Percentiles rank a stretch among this genome's conserved stretches.
phyloP scores from a whole-genome alignment of 2,888 invertebrate species.

The Caenorhabditis sp. region DNA sequence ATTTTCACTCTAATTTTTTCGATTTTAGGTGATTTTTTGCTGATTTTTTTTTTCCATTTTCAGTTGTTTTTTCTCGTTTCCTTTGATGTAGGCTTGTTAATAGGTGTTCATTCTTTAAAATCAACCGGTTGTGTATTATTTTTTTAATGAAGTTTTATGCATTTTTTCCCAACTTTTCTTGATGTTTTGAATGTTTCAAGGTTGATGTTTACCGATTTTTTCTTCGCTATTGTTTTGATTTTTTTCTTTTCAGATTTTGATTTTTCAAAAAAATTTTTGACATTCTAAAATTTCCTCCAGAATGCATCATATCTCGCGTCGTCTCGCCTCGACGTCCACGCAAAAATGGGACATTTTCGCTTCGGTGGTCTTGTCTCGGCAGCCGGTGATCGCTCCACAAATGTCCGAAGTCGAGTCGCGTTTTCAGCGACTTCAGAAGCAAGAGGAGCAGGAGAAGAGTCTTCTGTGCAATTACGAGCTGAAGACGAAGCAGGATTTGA shows the following conservation, averaged over 20 bases:
- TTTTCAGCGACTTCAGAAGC: conserved; percentile 61
- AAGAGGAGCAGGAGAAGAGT: conserved; percentile 75
- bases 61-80: background rate
- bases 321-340: background rate
- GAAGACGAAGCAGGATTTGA: conserved; percentile 77
- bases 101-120: background rate
- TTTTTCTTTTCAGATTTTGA: background rate
- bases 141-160: background rate
- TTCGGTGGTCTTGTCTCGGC: conserved; percentile 76
- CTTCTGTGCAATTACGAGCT: conserved; percentile 79
- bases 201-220: background rate
- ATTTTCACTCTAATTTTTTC: too few relatives aligned
- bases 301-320: conserved; percentile 7
- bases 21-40: background rate
- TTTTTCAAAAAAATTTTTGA: too few relatives aligned
- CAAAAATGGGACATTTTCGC: conserved; percentile 77
- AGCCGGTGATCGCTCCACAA: conserved; percentile 77
- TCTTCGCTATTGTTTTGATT: background rate
- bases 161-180: conserved; percentile 10
- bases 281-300: background rate
- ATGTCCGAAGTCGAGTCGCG: conserved; percentile 76
- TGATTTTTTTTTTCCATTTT: background rate
- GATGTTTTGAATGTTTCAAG: too few relatives aligned
- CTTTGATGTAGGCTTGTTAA: too few relatives aligned
- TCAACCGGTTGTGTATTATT: background rate